Conservation (phyloP, 1,140 invertebrate species). For the Monomorium pharaonis region DNA sequence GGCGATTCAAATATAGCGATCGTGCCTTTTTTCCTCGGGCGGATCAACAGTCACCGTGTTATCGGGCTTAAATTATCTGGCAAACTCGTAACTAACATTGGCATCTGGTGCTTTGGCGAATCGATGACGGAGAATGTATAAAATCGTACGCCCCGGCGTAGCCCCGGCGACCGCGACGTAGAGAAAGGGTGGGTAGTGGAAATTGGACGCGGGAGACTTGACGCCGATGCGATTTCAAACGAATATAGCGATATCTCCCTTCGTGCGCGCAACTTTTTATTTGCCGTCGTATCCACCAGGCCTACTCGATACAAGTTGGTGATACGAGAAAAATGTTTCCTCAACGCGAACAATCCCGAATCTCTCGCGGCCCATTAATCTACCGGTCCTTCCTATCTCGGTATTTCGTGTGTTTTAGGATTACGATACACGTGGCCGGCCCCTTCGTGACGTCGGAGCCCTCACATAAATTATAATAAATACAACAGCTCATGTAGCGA, state of each 20-base stretch:
- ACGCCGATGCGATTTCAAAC: background rate
- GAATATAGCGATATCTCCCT: background rate
- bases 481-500: background rate
- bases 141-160: background rate
- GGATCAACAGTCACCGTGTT: conserved; percentile 32
- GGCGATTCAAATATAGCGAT: background rate
- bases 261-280: background rate
- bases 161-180: no score
- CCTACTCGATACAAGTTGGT: background rate
- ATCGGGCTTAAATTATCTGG: conserved; percentile 24
- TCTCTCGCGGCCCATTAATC: conserved; percentile 13
- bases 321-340: conserved; percentile 23
- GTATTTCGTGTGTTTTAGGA: background rate
- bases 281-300: background rate
- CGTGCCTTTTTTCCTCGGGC: background rate
- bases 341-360: background rate
- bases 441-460: background rate
- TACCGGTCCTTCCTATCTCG: background rate
- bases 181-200: background rate
- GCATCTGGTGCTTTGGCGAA: background rate
- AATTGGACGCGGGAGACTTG: background rate
- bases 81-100: conserved; percentile 7
- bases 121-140: background rate
- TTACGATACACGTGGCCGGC: background rate
- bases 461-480: conserved; percentile 26